These are phyloP conservation scores for Ophioninae sp. DNA, from an alignment of 2,888 invertebrate genomes.

Conservation along the genomic window DNA sequence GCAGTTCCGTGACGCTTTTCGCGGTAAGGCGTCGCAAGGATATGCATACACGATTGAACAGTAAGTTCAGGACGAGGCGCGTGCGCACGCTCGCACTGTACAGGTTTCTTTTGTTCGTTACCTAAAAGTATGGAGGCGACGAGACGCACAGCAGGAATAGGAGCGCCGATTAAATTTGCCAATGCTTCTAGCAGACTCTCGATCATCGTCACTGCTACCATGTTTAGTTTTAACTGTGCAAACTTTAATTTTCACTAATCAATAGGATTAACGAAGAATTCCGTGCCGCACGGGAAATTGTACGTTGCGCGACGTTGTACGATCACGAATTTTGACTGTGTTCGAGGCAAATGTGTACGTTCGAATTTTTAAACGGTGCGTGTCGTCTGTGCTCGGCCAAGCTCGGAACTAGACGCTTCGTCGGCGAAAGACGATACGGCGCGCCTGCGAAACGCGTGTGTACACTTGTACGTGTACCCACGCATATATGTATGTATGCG, in stretches of 20 bases:
- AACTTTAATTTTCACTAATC: conserved; percentile 2
- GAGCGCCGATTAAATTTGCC: conserved; percentile 83
- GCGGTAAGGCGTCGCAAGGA: not conserved
- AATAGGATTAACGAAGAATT: not conserved
- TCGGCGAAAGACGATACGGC: not conserved
- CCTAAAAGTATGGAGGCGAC: conserved; percentile 85
- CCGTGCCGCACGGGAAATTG: not conserved
- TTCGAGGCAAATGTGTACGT: not conserved
- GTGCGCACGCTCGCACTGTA: conserved; percentile 3
- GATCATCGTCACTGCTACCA: conserved; percentile 38
- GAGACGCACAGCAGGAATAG: conserved; percentile 86
- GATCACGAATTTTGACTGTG: not conserved
- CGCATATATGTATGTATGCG: not conserved
- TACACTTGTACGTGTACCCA: not conserved
- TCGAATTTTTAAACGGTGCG: conserved; percentile 12
- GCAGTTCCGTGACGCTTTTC: not conserved
- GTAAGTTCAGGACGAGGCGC: conserved; percentile 9
- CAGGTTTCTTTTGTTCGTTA: conserved; percentile 72
- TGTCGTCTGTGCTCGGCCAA: conserved; percentile 3
- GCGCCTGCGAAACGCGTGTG: not conserved
- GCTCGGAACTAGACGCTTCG: not conserved
- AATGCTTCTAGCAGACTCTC: conserved; percentile 70
- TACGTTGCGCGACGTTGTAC: not conserved
- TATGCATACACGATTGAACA: not conserved
- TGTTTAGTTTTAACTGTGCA: not conserved